Percentiles rank a stretch among this genome's conserved stretches.
phyloP scores from a whole-genome alignment of 2,113 vertebrate genomes.

The Atherinomorus stipes region DNA sequence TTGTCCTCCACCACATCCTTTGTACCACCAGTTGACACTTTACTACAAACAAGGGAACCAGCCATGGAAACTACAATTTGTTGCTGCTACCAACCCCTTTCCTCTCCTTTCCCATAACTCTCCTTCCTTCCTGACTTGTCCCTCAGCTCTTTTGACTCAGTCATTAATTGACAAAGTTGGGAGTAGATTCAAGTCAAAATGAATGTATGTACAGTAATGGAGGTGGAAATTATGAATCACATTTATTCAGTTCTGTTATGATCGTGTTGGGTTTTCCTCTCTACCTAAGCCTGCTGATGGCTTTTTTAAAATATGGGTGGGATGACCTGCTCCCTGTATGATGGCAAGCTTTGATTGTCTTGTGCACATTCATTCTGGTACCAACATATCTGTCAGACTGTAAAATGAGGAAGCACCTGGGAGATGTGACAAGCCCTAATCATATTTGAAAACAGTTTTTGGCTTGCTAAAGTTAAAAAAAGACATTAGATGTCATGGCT shows the following conservation, averaged over 20 bases:
- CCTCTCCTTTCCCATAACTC: constrained; percentile 37
- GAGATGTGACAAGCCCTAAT: too few species aligned
- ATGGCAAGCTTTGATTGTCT: too few species aligned
- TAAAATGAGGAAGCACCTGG: too few species aligned
- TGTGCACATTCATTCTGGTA: too few species aligned
- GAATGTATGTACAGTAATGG: not conserved
- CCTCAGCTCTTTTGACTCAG: constrained; percentile 28
- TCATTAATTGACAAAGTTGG: constrained; percentile 20
- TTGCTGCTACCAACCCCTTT: constrained; percentile 45
- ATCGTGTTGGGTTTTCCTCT: not conserved
- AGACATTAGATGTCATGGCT: too few species aligned
- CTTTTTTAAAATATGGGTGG: not conserved
- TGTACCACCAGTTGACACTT: constrained; percentile 38
- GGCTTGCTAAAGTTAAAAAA: too few species aligned
- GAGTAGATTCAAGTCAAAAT: not conserved
- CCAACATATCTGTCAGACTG: too few species aligned
- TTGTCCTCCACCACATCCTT: constrained; percentile 57
- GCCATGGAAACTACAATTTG: constrained; percentile 53
- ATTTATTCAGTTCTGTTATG: not conserved
- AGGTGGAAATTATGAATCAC: constrained; percentile 1
- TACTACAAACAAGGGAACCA: constrained; percentile 50
- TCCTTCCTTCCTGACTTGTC: constrained; percentile 65
- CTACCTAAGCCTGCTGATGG: not conserved
- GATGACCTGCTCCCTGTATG: too few species aligned
- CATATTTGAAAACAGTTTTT: too few species aligned